Percentiles rank a stretch among this genome's conserved stretches.
phyloP scores from a whole-genome alignment of 2,797 vertebrate genomes.

The Sphaeramia orbicularis region DNA sequence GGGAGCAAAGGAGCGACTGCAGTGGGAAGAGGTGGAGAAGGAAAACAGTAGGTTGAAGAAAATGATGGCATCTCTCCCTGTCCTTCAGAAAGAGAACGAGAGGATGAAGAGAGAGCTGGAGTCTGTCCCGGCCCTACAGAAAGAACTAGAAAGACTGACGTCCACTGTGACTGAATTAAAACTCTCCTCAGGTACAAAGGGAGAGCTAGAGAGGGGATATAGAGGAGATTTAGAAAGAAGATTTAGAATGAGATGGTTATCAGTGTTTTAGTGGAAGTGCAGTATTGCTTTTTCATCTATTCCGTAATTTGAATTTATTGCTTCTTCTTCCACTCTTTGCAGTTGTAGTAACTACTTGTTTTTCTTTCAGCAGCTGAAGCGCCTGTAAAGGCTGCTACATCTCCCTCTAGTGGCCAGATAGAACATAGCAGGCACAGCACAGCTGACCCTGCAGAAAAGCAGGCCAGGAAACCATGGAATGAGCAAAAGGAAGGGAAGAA shows the following conservation, averaged over 20 bases:
- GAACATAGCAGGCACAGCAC: conserved; percentile 43
- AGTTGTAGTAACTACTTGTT: conserved; percentile 13
- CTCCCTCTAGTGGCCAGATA: conserved; percentile 73
- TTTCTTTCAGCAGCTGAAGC: conserved; percentile 39
- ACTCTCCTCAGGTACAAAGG: conserved; percentile 67
- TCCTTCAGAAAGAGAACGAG: conserved; percentile 85
- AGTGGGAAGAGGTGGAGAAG: conserved; percentile 65
- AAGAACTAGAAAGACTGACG: conserved; percentile 85
- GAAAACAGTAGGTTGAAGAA: conserved; percentile 88
- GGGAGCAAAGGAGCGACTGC: conserved; percentile 75
- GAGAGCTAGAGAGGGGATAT: conserved; percentile 24
- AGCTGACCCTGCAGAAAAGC: conserved; percentile 14
- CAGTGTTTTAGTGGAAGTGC: conserved; percentile 12
- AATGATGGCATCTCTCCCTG: conserved; percentile 80
- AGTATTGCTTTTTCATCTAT: neutral
- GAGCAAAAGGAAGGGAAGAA: conserved; percentile 46
- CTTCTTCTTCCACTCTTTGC: neutral
- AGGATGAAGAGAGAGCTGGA: conserved; percentile 85
- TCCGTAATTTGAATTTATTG: neutral
- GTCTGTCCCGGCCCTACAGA: conserved; percentile 80
- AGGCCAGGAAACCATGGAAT: conserved; percentile 28
- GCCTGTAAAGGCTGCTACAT: conserved; percentile 8
- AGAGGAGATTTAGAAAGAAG: conserved; percentile 16
- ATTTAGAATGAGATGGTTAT: conserved; percentile 19
- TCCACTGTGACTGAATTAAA: conserved; percentile 76